phyloP scores from a whole-genome alignment of 2,888 invertebrate genomes.

The Lydus trimaculatus region DNA sequence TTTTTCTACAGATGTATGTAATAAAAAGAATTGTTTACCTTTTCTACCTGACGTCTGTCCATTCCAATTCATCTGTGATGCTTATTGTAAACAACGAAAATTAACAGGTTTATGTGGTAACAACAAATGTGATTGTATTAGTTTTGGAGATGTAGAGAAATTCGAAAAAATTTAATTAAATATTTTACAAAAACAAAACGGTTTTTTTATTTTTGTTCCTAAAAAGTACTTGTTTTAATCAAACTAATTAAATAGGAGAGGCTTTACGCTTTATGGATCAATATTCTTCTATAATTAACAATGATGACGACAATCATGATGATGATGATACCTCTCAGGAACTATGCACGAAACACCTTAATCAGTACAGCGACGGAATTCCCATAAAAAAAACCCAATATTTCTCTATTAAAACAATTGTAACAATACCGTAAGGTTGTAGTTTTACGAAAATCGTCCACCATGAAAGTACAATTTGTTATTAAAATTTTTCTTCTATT shows the following conservation, averaged over 20 bases:
- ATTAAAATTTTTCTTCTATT: neutral
- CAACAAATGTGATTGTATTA: neutral
- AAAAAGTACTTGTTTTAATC: neutral
- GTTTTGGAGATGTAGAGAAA: neutral
- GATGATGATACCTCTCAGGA: neutral
- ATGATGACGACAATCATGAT: no score
- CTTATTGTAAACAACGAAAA: neutral
- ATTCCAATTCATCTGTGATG: neutral
- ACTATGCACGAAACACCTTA: constrained; percentile 5
- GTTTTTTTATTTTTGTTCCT: no score
- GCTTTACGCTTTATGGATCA: neutral
- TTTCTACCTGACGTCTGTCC: neutral
- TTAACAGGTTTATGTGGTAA: neutral
- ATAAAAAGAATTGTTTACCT: neutral
- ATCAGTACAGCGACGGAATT: neutral
- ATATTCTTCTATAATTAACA: neutral
- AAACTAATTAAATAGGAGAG: neutral
- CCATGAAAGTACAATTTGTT: neutral
- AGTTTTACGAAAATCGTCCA: neutral
- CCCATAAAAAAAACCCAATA: neutral
- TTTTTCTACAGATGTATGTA: neutral
- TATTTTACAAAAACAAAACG: no score
- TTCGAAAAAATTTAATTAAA: no score
- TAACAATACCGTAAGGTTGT: neutral
- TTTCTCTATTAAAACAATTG: neutral